A percentile compares a stretch with the other conserved stretches of the same genome.
Evolutionary conservation across 2,797 vertebrate species (phyloP).

Genomic region (Spinibarbus caldwelli): DNA sequence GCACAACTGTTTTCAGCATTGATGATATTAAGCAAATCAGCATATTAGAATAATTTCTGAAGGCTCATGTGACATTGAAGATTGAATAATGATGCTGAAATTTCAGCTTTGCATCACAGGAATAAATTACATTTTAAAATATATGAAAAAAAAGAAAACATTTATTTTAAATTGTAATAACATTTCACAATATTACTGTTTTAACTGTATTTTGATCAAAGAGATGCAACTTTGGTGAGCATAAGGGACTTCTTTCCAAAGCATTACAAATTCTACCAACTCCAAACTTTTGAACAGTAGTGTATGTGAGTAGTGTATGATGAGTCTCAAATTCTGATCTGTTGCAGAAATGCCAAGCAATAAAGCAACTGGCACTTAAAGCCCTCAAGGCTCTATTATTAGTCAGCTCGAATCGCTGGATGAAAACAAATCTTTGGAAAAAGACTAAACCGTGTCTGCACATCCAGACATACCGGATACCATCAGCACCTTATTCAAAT

Average conservation of each 20-base stretch:
- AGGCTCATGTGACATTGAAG: no score
- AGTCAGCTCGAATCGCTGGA: neutral
- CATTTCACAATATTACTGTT: no score
- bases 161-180: no score
- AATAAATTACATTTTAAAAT: no score
- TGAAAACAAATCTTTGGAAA: constrained; percentile 36
- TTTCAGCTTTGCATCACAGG: no score
- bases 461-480: constrained; percentile 25
- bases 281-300: neutral
- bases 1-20: neutral
- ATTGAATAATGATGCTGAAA: no score
- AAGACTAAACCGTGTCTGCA: constrained; percentile 30
- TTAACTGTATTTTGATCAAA: neutral
- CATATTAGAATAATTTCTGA: neutral
- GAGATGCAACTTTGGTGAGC: neutral
- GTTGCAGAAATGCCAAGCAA: constrained; percentile 11
- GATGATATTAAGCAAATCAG: neutral
- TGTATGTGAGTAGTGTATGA: neutral
- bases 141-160: no score
- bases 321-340: constrained; percentile 19
- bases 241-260: neutral
- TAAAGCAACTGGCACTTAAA: neutral
- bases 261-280: neutral
- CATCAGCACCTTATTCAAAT: constrained; percentile 22
- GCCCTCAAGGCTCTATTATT: neutral